phyloP scores from a whole-genome alignment of 2,797 vertebrate species.

The Platyrinchus mystaceus region DNA sequence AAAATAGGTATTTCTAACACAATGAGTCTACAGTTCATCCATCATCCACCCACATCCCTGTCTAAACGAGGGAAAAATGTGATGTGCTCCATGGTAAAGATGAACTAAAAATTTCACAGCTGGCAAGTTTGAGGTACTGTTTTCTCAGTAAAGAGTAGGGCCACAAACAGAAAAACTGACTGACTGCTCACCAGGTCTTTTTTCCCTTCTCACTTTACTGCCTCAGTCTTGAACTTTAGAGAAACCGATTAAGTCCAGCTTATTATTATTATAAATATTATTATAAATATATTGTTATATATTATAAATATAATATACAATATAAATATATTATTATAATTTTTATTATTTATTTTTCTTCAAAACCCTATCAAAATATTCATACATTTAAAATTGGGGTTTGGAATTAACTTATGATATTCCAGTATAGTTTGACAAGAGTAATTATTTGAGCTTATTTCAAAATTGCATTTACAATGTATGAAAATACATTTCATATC shows the following conservation, averaged over 20 bases:
- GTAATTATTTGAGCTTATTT: neutral
- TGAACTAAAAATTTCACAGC: conserved; percentile 26
- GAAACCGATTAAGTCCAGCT: neutral
- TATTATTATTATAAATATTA: too few species aligned
- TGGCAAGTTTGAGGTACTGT: neutral
- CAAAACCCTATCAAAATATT: neutral
- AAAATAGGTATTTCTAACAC: conserved; percentile 33
- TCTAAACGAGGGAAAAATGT: neutral
- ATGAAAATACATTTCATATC: neutral
- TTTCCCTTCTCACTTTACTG: neutral
- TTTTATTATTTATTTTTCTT: neutral
- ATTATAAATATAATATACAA: too few species aligned
- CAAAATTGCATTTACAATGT: neutral
- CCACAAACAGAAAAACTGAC: conserved; percentile 7
- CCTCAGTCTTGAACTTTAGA: neutral
- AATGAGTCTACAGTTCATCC: conserved; percentile 38
- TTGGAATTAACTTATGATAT: neutral
- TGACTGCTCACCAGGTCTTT: neutral
- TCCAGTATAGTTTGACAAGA: neutral
- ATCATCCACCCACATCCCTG: neutral
- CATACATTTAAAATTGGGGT: neutral
- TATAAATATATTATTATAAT: neutral
- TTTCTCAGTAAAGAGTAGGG: neutral
- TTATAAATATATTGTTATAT: too few species aligned
- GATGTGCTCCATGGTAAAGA: neutral